A percentile compares a stretch with the other conserved stretches of the same genome.
These are phyloP conservation scores for Bruchidius siliquastri DNA, from an alignment of 2,888 invertebrate species.

Conservation along the genomic window DNA sequence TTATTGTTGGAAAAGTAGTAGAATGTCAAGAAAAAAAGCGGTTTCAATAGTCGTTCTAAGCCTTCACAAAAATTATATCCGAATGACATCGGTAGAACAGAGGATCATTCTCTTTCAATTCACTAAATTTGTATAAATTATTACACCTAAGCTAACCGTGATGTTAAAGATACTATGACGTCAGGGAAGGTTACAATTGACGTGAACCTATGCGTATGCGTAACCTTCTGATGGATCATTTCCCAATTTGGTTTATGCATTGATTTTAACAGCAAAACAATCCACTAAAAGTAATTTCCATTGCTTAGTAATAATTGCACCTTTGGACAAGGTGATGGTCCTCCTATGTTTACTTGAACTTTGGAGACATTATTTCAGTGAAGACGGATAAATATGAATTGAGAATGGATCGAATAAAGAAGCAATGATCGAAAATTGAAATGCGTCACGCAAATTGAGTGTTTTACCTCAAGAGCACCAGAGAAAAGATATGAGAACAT, in stretches of 20 bases:
- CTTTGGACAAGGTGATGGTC: not conserved
- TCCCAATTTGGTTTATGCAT: not conserved
- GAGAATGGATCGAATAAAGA: not conserved
- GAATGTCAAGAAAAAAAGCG: no score
- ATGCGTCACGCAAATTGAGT: no score
- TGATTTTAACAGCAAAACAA: not conserved
- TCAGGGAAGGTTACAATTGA: not conserved
- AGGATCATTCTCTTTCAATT: no score
- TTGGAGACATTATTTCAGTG: not conserved
- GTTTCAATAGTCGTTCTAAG: no score
- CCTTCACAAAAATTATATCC: no score
- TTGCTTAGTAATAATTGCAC: not conserved
- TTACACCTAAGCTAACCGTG: not conserved
- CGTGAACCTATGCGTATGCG: not conserved
- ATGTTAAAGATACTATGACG: not conserved
- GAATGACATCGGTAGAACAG: no score
- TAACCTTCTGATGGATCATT: not conserved
- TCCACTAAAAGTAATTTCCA: not conserved
- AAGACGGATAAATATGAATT: not conserved
- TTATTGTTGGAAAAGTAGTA: no score
- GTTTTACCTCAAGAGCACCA: no score
- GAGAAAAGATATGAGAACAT: no score
- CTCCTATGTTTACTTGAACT: not conserved
- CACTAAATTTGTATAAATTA: not conserved
- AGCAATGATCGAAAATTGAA: not conserved